phyloP scores from a whole-genome alignment of 2,888 invertebrate species.

The Lithophane leautieri region DNA sequence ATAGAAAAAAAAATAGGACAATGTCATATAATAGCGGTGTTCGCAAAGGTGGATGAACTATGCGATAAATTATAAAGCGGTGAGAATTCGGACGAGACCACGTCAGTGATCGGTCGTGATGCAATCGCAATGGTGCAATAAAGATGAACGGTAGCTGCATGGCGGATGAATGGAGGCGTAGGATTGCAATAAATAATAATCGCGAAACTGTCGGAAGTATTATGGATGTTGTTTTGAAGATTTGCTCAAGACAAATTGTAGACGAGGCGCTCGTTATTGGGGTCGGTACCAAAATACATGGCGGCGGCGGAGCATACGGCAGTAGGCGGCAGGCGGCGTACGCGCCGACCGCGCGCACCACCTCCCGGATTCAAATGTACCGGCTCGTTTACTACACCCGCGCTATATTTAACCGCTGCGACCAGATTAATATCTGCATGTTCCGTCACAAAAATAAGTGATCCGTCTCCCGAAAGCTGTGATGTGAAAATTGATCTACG shows the following conservation, averaged over 20 bases:
- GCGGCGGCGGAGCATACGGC: slow-evolving; percentile 83
- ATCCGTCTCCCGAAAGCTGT: slow-evolving; percentile 77
- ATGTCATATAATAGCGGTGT: slow-evolving; percentile 59
- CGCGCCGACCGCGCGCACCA: slow-evolving; percentile 86
- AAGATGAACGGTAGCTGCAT: slow-evolving; percentile 45
- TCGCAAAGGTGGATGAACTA: slow-evolving; percentile 64
- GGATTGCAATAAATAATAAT: slow-evolving; percentile 75
- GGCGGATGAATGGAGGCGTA: slow-evolving; percentile 67
- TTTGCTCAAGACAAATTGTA: slow-evolving; percentile 88
- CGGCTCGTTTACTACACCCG: slow-evolving; percentile 84
- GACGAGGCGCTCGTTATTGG: slow-evolving; percentile 88
- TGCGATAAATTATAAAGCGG: slow-evolving; percentile 41
- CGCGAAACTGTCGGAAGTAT: slow-evolving; percentile 83
- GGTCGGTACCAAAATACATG: slow-evolving; percentile 90
- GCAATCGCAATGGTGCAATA: slow-evolving; percentile 40
- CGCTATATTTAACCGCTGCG: slow-evolving; percentile 89
- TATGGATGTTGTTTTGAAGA: slow-evolving; percentile 85
- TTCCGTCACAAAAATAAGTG: slow-evolving; percentile 84
- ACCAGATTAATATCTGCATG: slow-evolving; percentile 87
- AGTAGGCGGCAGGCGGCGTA: slow-evolving; percentile 89
- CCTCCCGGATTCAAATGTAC: slow-evolving; percentile 81
- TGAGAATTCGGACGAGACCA: slow-evolving; percentile 23
- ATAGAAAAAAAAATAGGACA: slow-evolving; percentile 63
- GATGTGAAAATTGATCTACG: slow-evolving; percentile 81
- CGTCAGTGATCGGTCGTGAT: slow-evolving; percentile 42